Evolutionary conservation across 2,113 vertebrate species (phyloP).

Genomic region (Carollia perspicillata): DNA sequence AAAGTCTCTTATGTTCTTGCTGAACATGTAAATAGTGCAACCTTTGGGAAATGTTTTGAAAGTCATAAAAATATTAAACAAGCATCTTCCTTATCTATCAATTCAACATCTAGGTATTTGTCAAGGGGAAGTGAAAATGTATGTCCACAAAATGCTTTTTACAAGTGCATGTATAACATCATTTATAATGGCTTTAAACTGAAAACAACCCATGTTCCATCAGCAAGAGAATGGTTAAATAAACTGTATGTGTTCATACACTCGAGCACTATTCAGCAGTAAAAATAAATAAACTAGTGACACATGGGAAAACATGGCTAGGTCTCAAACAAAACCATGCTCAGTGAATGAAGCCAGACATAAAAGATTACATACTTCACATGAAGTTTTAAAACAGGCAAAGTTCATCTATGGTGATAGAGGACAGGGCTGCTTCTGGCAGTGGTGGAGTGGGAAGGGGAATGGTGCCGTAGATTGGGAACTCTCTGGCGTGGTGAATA

Average conservation of each 20-base stretch:
- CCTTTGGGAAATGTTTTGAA: not conserved
- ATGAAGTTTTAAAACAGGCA: not conserved
- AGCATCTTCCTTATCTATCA: not conserved
- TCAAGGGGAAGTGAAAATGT: not conserved
- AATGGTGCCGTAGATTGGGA: not conserved
- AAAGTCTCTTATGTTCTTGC: not conserved
- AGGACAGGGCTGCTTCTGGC: not conserved
- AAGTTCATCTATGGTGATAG: not conserved
- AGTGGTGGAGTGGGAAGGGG: not conserved
- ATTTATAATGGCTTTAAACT: not conserved
- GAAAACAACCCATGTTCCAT: not conserved
- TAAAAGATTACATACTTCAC: not conserved
- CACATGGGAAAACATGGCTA: not conserved
- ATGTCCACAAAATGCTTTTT: not conserved
- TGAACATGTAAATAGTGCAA: not conserved
- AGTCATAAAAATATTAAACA: not conserved
- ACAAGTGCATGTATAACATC: not conserved
- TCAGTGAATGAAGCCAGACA: not conserved
- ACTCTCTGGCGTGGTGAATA: not conserved
- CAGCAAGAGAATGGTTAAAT: not conserved
- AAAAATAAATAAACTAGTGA: not conserved
- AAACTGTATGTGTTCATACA: not conserved
- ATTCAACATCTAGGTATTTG: not conserved
- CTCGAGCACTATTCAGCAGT: not conserved
- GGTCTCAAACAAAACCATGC: not conserved